These are phyloP conservation scores for Tamias sibiricus DNA, from an alignment of 2,113 vertebrate genomes.

Conservation along the genomic window DNA sequence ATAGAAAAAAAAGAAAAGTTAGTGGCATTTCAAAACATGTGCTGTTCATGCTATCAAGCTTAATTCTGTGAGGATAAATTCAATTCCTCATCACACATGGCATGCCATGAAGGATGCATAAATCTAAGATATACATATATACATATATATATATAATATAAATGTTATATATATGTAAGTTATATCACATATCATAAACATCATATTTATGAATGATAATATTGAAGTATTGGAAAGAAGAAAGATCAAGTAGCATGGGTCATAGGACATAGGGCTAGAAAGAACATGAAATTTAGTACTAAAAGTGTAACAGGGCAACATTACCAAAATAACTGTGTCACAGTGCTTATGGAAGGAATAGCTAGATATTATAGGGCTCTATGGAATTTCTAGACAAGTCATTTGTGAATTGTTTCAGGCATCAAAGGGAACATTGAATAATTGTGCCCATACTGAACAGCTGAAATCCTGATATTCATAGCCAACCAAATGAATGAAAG, in stretches of 20 bases:
- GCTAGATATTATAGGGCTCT: accelerated
- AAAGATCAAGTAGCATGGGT: neutral
- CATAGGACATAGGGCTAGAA: neutral
- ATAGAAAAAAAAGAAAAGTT: neutral
- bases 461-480: neutral
- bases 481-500: neutral
- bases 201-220: neutral
- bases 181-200: no score
- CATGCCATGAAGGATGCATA: neutral
- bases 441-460: neutral
- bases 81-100: neutral
- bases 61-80: neutral
- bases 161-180: neutral
- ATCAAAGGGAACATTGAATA: neutral
- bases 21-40: neutral
- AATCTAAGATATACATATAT: neutral
- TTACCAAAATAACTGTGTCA: neutral
- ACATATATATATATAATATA: neutral
- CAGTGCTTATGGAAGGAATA: neutral
- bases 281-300: neutral
- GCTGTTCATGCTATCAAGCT: neutral
- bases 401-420: neutral
- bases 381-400: neutral
- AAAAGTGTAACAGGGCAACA: neutral
- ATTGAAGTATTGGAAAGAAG: neutral